A percentile compares a stretch with the other conserved stretches of the same genome.
These are phyloP conservation scores for Neodiprion pinetum DNA, from an alignment of 1,140 invertebrate genomes.

Conservation along the genomic window DNA sequence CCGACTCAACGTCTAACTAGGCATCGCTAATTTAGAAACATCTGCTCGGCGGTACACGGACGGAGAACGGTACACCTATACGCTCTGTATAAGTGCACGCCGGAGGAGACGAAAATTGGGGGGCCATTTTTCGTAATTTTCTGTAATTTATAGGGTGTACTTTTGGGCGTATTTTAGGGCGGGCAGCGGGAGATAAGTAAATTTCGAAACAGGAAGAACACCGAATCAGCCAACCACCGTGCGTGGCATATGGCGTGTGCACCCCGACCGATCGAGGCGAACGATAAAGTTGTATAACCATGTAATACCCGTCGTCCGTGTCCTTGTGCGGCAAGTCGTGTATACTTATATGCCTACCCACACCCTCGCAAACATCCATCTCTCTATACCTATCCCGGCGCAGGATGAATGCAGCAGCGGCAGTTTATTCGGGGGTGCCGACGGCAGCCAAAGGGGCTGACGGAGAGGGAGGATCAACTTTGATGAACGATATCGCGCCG, in stretches of 20 bases:
- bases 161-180: conserved; percentile 3
- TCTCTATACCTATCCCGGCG: not conserved
- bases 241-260: conserved; percentile 1
- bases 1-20: not conserved
- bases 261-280: not conserved
- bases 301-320: not conserved
- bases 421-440: not conserved
- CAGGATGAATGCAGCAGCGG: not conserved
- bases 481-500: conserved; percentile 4
- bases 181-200: not conserved
- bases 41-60: not conserved
- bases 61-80: no score
- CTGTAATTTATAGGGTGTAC: conserved; percentile 4
- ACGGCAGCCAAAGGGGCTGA: not conserved
- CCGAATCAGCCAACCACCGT: not conserved
- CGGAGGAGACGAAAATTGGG: not conserved
- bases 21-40: not conserved
- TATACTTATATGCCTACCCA: not conserved
- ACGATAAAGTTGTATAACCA: conserved; percentile 5
- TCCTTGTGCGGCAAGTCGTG: not conserved
- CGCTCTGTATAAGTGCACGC: no score
- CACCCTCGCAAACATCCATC: not conserved
- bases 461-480: not conserved
- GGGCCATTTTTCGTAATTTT: conserved; percentile 2
- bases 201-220: not conserved